Evolutionary conservation across 1,140 invertebrate genomes (phyloP).

Genomic region (Megathymus violae): DNA sequence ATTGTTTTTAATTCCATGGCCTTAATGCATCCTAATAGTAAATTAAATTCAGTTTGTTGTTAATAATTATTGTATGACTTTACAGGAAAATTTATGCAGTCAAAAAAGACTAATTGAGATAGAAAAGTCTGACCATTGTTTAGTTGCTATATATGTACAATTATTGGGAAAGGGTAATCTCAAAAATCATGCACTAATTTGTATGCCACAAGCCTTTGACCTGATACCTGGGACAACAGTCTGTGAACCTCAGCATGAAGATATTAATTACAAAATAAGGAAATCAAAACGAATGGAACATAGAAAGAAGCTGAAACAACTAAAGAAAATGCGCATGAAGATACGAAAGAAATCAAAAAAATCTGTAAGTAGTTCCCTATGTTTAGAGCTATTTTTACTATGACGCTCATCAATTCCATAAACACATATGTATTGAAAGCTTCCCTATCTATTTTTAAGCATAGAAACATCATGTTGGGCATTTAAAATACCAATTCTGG

Average conservation of each 20-base stretch:
- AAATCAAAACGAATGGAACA: constrained; percentile 85
- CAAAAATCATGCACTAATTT: constrained; percentile 85
- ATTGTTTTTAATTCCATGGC: too few species aligned
- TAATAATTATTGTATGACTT: constrained; percentile 30
- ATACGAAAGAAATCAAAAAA: constrained; percentile 74
- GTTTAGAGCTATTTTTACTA: too few species aligned
- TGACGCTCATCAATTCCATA: too few species aligned
- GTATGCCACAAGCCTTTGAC: constrained; percentile 86
- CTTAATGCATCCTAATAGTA: too few species aligned
- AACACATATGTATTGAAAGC: too few species aligned
- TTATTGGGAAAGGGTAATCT: constrained; percentile 58
- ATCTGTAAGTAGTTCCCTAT: constrained; percentile 42
- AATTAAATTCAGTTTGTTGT: too few species aligned
- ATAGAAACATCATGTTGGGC: too few species aligned
- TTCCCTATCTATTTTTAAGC: too few species aligned
- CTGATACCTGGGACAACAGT: constrained; percentile 67
- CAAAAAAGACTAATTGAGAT: constrained; percentile 48
- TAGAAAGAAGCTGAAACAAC: constrained; percentile 84
- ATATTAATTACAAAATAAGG: constrained; percentile 85
- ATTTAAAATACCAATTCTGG: too few species aligned
- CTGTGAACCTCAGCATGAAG: constrained; percentile 84
- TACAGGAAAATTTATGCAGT: constrained; percentile 53
- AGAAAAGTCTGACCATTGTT: constrained; percentile 52
- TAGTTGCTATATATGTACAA: constrained; percentile 62
- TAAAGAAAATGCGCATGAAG: constrained; percentile 84